Conservation (phyloP, 2,888 invertebrate genomes). For the Tricholauxania praeusta region DNA sequence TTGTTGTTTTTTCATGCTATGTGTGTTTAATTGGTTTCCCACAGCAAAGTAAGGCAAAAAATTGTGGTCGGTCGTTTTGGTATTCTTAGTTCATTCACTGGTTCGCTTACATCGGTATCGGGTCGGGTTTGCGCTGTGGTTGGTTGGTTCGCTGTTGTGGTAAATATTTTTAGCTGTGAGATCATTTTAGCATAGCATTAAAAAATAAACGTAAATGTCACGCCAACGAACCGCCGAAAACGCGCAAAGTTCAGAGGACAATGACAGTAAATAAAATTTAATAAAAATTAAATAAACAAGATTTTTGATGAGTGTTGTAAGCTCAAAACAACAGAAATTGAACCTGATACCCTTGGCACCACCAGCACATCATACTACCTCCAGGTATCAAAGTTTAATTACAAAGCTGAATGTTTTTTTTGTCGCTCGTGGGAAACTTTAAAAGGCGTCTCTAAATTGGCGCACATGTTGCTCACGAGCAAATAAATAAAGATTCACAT, state of each 20-base stretch:
- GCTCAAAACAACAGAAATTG: too few species aligned
- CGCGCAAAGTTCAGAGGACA: conserved; percentile 58
- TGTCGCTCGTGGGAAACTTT: too few species aligned
- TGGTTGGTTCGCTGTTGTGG: too few species aligned
- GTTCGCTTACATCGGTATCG: conserved; percentile 14
- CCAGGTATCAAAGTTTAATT: too few species aligned
- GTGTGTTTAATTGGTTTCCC: conserved; percentile 5
- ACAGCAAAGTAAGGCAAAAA: too few species aligned
- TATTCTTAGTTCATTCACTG: background rate
- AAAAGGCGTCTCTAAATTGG: too few species aligned
- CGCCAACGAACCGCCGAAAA: conserved; percentile 35
- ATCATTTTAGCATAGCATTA: conserved; percentile 10
- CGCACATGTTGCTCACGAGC: too few species aligned
- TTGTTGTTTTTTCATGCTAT: background rate
- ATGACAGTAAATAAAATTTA: conserved; percentile 45
- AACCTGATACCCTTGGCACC: too few species aligned
- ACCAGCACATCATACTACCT: too few species aligned
- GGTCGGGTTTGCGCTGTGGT: background rate
- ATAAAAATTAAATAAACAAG: conserved; percentile 17
- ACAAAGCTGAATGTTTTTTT: too few species aligned
- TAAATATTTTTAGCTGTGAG: conserved; percentile 20
- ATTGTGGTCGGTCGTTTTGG: background rate
- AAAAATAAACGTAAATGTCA: conserved; percentile 60
- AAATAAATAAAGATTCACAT: too few species aligned
- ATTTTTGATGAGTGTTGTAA: background rate